Base-by-base conservation (phyloP, 2,113 vertebrate genomes). In the Silurus asotus region DNA sequence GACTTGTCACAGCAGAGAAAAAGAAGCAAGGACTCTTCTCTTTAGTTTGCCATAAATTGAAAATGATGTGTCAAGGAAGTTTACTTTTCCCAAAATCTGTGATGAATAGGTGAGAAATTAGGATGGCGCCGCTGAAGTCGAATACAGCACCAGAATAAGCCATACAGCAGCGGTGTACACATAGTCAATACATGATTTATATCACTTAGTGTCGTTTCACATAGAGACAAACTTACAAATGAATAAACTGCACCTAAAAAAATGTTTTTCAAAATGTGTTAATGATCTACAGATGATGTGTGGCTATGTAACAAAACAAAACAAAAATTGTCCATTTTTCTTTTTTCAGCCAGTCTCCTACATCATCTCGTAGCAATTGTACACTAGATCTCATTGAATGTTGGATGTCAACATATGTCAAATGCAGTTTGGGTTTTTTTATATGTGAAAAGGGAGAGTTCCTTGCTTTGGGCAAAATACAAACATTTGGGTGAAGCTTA, bases 1-100 rank as follows among this genome's bases (percentile, higher is more conserved):
- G 85, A 78, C 84, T 48, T 88, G 88, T 84, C 88, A 84, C 82
- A 84, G 82, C 81, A 84, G 55, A 86, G 65, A 86, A 48, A 64
- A 64, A 62, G 58, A 70, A 79, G 80, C 80, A 84, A 70, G 59
- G 78, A 80, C n/a, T 70, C 62, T 58, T 37, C 62, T 86, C 80
- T 72, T 72, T 76, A 79, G 19, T 81, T 81, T 88, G 67, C 79
- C 70, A 48, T 61, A 87, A 79, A 87, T 67, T 76, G 67, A 79
- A 87, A 84, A 67, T 80, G 28, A 87, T 53, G n/a, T 51, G 86
- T 83, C 79, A 82, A 87, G 45, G 70, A 82, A 82, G 85, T 82
- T 87, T 82, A 75, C 70, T 75, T 87, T 79, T 82, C 51, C 37
- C 28, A 45, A 69, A 69, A 81, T 81, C 77, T 72, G 37, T 82